Conservation (phyloP, 2,113 vertebrate species). For the Gymnogyps californianus region DNA sequence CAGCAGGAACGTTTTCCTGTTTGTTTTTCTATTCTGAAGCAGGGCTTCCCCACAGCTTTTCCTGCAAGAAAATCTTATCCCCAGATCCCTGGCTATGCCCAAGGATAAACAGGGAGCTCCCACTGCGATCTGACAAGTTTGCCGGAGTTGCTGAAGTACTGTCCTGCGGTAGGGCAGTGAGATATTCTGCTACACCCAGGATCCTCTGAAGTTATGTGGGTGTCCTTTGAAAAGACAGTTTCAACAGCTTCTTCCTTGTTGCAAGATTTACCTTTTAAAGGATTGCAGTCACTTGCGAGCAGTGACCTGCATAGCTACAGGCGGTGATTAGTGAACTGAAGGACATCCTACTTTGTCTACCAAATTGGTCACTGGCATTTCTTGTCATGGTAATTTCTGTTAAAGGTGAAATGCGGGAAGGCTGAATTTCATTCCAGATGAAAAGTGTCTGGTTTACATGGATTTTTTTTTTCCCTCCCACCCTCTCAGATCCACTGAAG, state of each 20-base stretch:
- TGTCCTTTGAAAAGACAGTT: background rate
- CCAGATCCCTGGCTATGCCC: background rate
- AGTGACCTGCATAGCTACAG: constrained; percentile 34
- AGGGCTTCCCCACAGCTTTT: background rate
- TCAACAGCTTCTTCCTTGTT: background rate
- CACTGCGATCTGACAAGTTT: background rate
- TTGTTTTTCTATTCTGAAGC: background rate
- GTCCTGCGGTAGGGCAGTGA: background rate
- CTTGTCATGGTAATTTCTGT: constrained; percentile 53
- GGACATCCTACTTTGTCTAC: constrained; percentile 35
- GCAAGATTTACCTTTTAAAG: background rate
- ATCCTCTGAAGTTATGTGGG: background rate
- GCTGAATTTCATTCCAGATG: background rate
- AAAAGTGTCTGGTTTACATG: background rate
- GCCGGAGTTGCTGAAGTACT: background rate
- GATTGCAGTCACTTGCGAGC: background rate
- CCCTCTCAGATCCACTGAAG: background rate
- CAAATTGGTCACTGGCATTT: constrained; percentile 45
- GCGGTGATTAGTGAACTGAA: background rate
- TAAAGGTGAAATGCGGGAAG: background rate
- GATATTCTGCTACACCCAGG: background rate
- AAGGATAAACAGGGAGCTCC: background rate
- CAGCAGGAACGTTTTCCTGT: background rate
- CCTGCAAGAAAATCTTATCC: background rate
- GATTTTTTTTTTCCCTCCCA: background rate